Evolutionary conservation across 1,140 invertebrate genomes (phyloP), one percentile per base, ranked within the genome.

Genomic region (Drosophila repleta): DNA sequence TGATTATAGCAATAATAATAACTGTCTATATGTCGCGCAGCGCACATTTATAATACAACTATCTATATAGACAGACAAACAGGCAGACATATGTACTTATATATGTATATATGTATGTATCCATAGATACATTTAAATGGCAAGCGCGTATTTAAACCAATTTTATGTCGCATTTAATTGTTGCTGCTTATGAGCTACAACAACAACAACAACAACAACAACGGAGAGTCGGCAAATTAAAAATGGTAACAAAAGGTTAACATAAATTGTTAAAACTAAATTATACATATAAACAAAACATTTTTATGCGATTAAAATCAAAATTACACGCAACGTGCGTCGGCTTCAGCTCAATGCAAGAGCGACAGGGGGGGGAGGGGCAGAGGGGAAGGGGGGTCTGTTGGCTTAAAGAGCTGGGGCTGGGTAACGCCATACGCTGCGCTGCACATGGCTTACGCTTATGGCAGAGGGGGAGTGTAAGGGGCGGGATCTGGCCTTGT

Each of bases 251-350:
- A 88, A 88, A 88, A 88, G 83, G 83, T 88, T 88, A 88, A 88
- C 84, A 77, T 76, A 88, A 88, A 83, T 89, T 89, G 83, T 79
- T 88, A 79, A 88, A 88, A 88, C 79, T 83, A 88, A 89, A 88
- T 88, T 88, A 88, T 89, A 87, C 83, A 87, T 88, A 88, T 89
- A 88, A 88, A 88, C 83, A 88, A 88, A 88, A 88, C 83, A 88
- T 88, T 88, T 88, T 88, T 71, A 79, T 77, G 83, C 83, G 83
- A 88, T 88, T 88, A 88, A 83, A 88, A 88, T 88, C 83, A 87
- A 76, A 88, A 88, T 88, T 88, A 88, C 83, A 88, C 83, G 83
- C 83, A 88, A 88, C 83, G 83, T 88, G 83, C 84, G 83, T 88
- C 83, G 60, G 65, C 51, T 56, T 58, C 74, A 79, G n/a, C 29